Evolutionary conservation across 2,888 invertebrate genomes (phyloP).

Genomic region (Chalcosyrphus nemorum): DNA sequence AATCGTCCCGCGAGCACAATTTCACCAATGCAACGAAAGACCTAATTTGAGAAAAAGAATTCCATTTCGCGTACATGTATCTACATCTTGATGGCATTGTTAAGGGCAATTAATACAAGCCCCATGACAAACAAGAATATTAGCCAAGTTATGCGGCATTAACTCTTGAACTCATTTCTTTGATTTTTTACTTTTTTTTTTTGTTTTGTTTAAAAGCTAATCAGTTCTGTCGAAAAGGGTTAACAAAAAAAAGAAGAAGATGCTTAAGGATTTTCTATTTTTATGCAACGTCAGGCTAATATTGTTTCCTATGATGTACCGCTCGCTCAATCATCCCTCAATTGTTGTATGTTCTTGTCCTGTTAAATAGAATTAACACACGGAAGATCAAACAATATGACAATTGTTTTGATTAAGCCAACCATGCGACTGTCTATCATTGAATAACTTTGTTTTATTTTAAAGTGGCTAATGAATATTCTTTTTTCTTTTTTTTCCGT

Average conservation of each 20-base stretch:
- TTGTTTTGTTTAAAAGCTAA: constrained; percentile 73
- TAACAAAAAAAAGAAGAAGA: too few species aligned
- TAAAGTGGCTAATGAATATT: constrained; percentile 32
- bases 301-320: constrained; percentile 18
- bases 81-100: constrained; percentile 58
- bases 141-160: constrained; percentile 59
- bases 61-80: constrained; percentile 33
- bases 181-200: too few species aligned
- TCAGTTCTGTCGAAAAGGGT: constrained; percentile 54
- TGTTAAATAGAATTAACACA: not conserved
- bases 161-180: constrained; percentile 70
- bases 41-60: constrained; percentile 49
- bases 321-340: constrained; percentile 33
- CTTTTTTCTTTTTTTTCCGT: not conserved
- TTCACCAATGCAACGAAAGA: constrained; percentile 45
- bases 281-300: constrained; percentile 55
- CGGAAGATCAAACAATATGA: constrained; percentile 63
- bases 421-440: constrained; percentile 44
- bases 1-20: constrained; percentile 44
- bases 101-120: constrained; percentile 67
- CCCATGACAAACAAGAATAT: constrained; percentile 59
- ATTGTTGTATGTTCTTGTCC: not conserved
- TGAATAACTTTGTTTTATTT: constrained; percentile 14
- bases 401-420: constrained; percentile 69
- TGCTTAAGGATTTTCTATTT: constrained; percentile 17